phyloP scores from a whole-genome alignment of 2,888 invertebrate genomes.

The Tipula unca region DNA sequence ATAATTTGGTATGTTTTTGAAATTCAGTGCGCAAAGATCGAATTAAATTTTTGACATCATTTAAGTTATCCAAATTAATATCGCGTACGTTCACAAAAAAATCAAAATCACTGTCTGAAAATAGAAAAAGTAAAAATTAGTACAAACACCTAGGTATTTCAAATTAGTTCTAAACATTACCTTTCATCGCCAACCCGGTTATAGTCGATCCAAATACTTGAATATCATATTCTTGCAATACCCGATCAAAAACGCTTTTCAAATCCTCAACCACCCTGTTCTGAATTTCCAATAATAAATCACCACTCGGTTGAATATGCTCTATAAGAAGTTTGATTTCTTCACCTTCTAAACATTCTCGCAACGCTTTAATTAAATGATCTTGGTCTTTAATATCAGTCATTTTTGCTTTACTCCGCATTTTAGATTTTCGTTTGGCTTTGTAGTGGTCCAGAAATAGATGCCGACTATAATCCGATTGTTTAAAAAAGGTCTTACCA shows the following conservation, averaged over 20 bases:
- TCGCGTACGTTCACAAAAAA: constrained; percentile 46
- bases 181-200: constrained; percentile 58
- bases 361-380: constrained; percentile 35
- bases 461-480: neutral
- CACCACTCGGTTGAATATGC: neutral
- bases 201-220: constrained; percentile 66
- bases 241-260: neutral
- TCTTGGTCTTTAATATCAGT: constrained; percentile 33
- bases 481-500: neutral
- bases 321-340: constrained; percentile 36
- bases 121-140: neutral
- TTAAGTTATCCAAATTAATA: neutral
- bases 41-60: neutral
- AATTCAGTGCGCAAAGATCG: neutral
- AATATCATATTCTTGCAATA: constrained; percentile 29
- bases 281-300: neutral
- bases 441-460: neutral
- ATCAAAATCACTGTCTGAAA: constrained; percentile 59
- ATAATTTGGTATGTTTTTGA: constrained; percentile 41
- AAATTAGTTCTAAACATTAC: constrained; percentile 26
- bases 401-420: constrained; percentile 28
- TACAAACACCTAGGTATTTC: neutral
- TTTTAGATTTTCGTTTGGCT: neutral
- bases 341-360: constrained; percentile 41
- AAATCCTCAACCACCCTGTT: neutral